These are phyloP conservation scores for Cranoglanis bouderius DNA, from an alignment of 2,113 vertebrate species.

Conservation along the genomic window DNA sequence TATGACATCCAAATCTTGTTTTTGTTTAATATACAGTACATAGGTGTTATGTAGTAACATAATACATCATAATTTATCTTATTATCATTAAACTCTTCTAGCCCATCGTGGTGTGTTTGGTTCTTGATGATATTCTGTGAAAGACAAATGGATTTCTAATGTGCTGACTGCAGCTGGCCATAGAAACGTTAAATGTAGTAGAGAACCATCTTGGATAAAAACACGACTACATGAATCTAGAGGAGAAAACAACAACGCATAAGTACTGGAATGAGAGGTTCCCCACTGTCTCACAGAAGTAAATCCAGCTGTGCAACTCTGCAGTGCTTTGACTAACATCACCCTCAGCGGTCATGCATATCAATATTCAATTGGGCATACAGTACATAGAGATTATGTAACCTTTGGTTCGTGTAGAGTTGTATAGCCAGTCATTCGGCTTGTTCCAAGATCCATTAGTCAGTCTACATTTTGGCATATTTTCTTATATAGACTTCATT, in stretches of 20 bases:
- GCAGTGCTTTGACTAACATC: not conserved
- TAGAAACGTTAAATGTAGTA: not conserved
- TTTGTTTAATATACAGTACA: not conserved
- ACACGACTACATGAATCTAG: not conserved
- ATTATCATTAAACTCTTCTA: not conserved
- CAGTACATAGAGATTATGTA: not conserved
- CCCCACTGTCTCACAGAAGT: not conserved
- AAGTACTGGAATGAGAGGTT: not conserved
- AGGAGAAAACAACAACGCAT: not conserved
- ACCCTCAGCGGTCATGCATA: not conserved
- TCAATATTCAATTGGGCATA: not conserved
- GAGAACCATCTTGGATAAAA: not conserved
- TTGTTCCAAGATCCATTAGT: not conserved
- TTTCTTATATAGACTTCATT: not conserved
- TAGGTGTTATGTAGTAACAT: not conserved
- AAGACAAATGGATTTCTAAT: slow-evolving; percentile 1
- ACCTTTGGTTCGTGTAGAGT: not conserved
- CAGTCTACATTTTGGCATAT: not conserved
- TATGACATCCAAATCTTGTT: not conserved
- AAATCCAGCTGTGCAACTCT: not conserved
- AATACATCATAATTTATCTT: not conserved
- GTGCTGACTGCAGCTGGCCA: not conserved
- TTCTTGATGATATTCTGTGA: not conserved
- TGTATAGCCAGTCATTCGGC: not conserved
- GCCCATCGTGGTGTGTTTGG: not conserved